Evolutionary conservation across 2,888 invertebrate genomes (phyloP), one percentile per base, ranked within the genome.

Genomic region (Aspidiotus rigidus): DNA sequence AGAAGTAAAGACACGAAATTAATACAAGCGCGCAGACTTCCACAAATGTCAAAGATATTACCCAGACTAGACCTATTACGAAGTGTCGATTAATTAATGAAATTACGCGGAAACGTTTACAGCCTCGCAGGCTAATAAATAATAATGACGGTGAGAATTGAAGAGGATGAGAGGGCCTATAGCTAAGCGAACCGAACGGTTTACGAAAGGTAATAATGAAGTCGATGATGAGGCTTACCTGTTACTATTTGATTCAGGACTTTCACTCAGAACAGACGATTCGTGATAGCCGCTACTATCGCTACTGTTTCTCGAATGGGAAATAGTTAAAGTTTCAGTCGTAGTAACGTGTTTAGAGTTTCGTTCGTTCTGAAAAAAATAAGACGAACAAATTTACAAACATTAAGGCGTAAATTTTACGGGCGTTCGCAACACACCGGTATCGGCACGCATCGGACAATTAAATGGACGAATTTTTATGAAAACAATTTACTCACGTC

Each of bases 201-300:
- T 3, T 28, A 28, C 28, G 28, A 28, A 28, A 28, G 28, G 28
- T 28, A 28, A 28, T 28, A 28, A 28, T 28, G 28, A 28, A 28
- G 28, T 28, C 28, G 28, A 28, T 28, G 28, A 28, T 28, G 28
- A 28, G 28, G 28, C 15, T 15, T 66, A 72, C 71, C 64, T 66
- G 71, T 66, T 66, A 44, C 69, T 62, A 40, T 69, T 69, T 42
- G 69, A 62, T 57, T 81, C 81, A 7, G 82, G 82, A 74, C 83
- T 82, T 74, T 85, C 85, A 74, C 84, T 85, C 62, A 83, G 79
- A 64, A 84, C 82, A 8, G 86, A 86, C 1, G 86, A 83, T 76
- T 87, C 87, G 76, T 87, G 86, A 76, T 86, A 86, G 0, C 86
- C 87, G 70, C 85, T 86, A 74, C 86, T 87, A 76, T 87, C 87